Percentiles rank a stretch among this genome's conserved stretches.
Conservation (phyloP, 2,888 invertebrate genomes). For the Hermaeophaga mercurialis region DNA sequence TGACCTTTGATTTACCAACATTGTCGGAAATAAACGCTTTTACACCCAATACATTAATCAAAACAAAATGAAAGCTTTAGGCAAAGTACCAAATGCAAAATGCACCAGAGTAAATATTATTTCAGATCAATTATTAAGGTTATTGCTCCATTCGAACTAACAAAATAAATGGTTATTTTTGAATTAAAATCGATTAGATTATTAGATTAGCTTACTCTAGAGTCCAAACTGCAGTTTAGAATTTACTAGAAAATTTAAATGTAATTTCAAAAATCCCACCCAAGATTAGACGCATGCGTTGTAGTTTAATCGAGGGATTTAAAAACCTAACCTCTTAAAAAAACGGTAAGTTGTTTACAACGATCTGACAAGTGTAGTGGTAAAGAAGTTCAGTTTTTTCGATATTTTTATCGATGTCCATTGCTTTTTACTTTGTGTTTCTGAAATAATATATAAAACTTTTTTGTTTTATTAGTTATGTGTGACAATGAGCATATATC, state of each 20-base stretch:
- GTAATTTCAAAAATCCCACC: conserved; percentile 5
- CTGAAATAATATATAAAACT: background rate
- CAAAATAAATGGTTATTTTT: conserved; percentile 5
- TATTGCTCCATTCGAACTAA: background rate
- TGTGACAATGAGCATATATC: conserved; percentile 51
- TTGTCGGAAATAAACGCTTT: conserved; percentile 4
- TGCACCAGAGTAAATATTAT: conserved; percentile 2
- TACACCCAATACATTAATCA: background rate
- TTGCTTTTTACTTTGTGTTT: background rate
- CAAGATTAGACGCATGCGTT: background rate
- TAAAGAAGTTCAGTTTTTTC: conserved; percentile 7
- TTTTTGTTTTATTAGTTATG: conserved; percentile 5
- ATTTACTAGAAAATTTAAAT: background rate
- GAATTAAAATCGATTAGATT: background rate
- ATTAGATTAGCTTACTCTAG: background rate
- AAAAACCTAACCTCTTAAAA: conserved; percentile 14
- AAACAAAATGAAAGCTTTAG: conserved; percentile 1
- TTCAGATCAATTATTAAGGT: background rate
- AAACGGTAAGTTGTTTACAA: conserved; percentile 19
- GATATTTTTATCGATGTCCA: too few relatives aligned
- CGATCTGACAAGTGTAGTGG: conserved; percentile 1
- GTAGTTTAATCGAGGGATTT: background rate
- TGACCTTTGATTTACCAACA: conserved; percentile 6
- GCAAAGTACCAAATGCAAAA: background rate
- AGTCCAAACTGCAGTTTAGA: background rate